A percentile compares a stretch with the other conserved stretches of the same genome.
phyloP scores from a whole-genome alignment of 35 echinoderm and acorn worm genomes.

The Patiria miniata region DNA sequence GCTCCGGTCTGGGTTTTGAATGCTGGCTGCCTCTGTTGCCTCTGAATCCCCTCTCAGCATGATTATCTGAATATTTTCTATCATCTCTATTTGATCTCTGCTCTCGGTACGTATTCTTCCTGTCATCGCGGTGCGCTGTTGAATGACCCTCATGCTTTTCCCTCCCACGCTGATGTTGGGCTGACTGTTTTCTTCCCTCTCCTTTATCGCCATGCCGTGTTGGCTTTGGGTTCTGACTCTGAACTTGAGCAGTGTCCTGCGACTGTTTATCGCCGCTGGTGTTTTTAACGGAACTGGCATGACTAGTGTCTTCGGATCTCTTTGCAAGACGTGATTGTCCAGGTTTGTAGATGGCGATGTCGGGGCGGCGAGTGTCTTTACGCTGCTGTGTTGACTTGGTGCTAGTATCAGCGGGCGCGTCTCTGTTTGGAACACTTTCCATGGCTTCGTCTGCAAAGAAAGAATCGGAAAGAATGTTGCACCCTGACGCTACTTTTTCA shows the following conservation, averaged over 20 bases:
- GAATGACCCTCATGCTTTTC: no score
- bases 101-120: not conserved
- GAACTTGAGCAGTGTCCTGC: not conserved
- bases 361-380: not conserved
- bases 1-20: not conserved
- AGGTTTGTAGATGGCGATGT: constrained; percentile 16
- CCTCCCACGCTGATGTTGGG: no score
- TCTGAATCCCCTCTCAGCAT: not conserved
- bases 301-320: constrained; percentile 1
- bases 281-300: not conserved
- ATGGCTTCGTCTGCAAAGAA: not conserved
- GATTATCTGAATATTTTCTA: not conserved
- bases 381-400: not conserved
- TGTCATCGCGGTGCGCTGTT: not conserved
- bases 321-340: not conserved
- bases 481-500: no score
- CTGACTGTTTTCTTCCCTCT: no score
- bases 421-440: not conserved
- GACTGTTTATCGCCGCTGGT: no score
- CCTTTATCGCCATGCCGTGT: not conserved
- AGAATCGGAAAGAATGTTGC: no score
- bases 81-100: not conserved
- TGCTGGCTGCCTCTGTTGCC: not conserved
- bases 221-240: not conserved
- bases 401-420: not conserved